phyloP scores from a whole-genome alignment of 1,140 invertebrate species.

The Papilio dardanus region DNA sequence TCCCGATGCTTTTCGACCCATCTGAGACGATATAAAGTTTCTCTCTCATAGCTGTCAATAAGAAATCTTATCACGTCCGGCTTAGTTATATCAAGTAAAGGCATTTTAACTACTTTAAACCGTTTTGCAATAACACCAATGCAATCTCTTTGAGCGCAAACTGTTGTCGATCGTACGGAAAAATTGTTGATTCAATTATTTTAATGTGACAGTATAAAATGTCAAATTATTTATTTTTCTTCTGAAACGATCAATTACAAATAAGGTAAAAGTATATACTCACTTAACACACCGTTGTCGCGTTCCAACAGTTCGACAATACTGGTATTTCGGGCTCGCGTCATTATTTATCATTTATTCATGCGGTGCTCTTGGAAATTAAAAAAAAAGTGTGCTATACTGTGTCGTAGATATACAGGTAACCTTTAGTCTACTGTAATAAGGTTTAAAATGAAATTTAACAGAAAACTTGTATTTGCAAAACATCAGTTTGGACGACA shows the following conservation, averaged over 20 bases:
- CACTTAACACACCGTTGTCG: conserved; percentile 9
- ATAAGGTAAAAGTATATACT: conserved; percentile 47
- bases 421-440: background rate
- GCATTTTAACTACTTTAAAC: conserved; percentile 50
- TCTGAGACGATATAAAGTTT: conserved; percentile 60
- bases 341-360: conserved; percentile 7
- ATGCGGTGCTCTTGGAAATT: background rate
- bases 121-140: background rate
- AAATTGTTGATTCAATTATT: background rate
- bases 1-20: conserved; percentile 62
- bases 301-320: conserved; percentile 12
- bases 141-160: conserved; percentile 48
- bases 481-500: too few relatives aligned
- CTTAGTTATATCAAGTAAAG: conserved; percentile 60
- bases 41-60: conserved; percentile 67
- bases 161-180: conserved; percentile 38
- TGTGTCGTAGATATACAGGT: background rate
- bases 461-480: background rate
- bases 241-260: conserved; percentile 49
- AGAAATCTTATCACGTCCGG: conserved; percentile 63
- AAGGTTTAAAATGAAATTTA: background rate
- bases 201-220: conserved; percentile 27
- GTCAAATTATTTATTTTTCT: conserved; percentile 32
- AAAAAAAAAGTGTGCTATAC: background rate
- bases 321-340: conserved; percentile 9